Conservation (phyloP, 2,113 vertebrate genomes). For the Phyllopteryx taeniolatus region DNA sequence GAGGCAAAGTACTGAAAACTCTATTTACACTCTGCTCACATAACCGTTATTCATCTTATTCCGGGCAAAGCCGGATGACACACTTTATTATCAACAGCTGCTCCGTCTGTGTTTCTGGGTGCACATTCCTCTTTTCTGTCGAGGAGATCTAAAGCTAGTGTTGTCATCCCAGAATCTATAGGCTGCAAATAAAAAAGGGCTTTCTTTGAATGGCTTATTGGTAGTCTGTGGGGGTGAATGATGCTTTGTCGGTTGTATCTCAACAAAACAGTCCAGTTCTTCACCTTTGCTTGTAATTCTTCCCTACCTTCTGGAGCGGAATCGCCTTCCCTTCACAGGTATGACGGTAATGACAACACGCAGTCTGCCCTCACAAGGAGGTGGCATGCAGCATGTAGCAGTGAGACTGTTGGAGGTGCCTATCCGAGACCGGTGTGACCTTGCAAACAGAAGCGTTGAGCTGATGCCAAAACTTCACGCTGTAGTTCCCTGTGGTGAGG, state of each 20-base stretch:
- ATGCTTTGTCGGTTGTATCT: constrained; percentile 21
- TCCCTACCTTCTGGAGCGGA: constrained; percentile 27
- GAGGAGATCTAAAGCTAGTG: constrained; percentile 27
- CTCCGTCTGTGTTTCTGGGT: constrained; percentile 39
- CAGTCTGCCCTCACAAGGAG: constrained; percentile 51
- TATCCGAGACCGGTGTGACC: constrained; percentile 65
- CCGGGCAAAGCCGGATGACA: constrained; percentile 31
- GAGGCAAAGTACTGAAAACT: constrained; percentile 42
- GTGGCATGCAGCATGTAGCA: constrained; percentile 42
- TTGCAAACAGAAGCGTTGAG: constrained; percentile 65
- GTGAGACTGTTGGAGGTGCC: constrained; percentile 8
- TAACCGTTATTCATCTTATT: constrained; percentile 44
- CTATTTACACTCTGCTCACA: constrained; percentile 50
- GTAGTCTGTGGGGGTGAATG: constrained; percentile 1
- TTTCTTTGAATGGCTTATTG: constrained; percentile 18
- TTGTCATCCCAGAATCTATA: constrained; percentile 25
- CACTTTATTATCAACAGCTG: constrained; percentile 47
- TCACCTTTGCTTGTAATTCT: constrained; percentile 51
- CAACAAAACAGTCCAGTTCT: constrained; percentile 27
- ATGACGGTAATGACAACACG: constrained; percentile 42
- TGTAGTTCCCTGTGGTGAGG: constrained; percentile 47
- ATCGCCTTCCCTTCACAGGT: constrained; percentile 21
- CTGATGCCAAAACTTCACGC: constrained; percentile 61
- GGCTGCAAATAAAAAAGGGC: neutral
- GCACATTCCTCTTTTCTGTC: constrained; percentile 27